Conservation (phyloP, 1,140 invertebrate genomes). For the Drosophila santomea region DNA sequence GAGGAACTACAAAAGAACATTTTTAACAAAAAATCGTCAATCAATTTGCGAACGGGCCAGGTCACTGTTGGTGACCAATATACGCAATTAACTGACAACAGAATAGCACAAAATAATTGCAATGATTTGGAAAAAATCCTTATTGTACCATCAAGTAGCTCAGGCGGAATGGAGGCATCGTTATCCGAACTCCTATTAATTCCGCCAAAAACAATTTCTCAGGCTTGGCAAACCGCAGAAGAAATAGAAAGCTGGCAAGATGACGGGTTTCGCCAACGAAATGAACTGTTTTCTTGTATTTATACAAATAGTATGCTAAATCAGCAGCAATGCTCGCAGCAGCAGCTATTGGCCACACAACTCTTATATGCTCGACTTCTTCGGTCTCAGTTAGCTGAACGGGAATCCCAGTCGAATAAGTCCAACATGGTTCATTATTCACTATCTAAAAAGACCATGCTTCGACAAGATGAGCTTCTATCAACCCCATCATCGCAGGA, state of each 20-base stretch:
- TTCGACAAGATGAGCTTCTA: slow-evolving; percentile 19
- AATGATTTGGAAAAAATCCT: slow-evolving; percentile 16
- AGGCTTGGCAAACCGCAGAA: slow-evolving; percentile 36
- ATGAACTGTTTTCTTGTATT: slow-evolving; percentile 39
- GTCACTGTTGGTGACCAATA: not conserved
- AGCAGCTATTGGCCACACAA: slow-evolving; percentile 61
- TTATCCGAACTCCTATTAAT: slow-evolving; percentile 48
- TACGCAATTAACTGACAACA: not conserved
- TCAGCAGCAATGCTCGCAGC: slow-evolving; percentile 41
- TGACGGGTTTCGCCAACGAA: slow-evolving; percentile 11
- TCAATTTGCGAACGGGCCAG: not conserved
- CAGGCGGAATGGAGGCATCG: not conserved
- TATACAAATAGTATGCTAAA: slow-evolving; percentile 38
- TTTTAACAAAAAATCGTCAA: not conserved
- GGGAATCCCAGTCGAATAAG: slow-evolving; percentile 1
- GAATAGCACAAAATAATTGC: slow-evolving; percentile 26
- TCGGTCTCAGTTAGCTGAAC: slow-evolving; percentile 41
- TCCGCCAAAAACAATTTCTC: slow-evolving; percentile 40
- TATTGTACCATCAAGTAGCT: slow-evolving; percentile 16
- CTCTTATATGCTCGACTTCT: slow-evolving; percentile 61
- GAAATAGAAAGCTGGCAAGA: slow-evolving; percentile 1
- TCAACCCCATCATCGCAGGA: slow-evolving; percentile 44
- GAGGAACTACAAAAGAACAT: not conserved
- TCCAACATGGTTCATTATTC: slow-evolving; percentile 33
- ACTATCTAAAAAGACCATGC: slow-evolving; percentile 30